Evolutionary conservation across 2,113 vertebrate species (phyloP), one percentile per base, ranked within the genome.

Genomic region (Pangasianodon hypophthalmus): DNA sequence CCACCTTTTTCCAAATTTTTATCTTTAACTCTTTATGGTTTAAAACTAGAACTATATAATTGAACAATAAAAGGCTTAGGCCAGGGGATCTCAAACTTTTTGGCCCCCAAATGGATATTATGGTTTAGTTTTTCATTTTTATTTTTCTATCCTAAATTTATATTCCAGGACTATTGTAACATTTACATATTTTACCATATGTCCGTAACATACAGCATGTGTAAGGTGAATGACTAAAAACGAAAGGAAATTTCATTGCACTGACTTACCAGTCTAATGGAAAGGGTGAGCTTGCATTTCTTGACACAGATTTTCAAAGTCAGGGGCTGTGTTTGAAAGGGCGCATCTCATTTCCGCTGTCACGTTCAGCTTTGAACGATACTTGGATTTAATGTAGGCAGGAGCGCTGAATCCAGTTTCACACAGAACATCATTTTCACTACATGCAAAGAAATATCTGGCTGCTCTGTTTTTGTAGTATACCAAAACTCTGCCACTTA

Each of bases 291-390:
- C n/a, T 54, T 54, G 79, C 16, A 18, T 81, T 80, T 80, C 26
- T 48, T 81, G 46, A 80, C 77, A 50, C 77, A 29, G 77, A 50
- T 80, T 80, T 80, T 80, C 24, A 80, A 80, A 80, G 77, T 80
- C 77, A 80, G 46, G 44, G 48, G 77, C 4, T 50, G 77, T 50
- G 24, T 81, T 54, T 81, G 29, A 81, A 54, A 81, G 79, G 50
- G 29, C 6, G 48, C 29, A 54, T 81, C 48, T 54, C 16, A 54
- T 81, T 81, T 81, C 79, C 10, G 14, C 79, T 81, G 50, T 81
- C 48, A 81, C 29, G 4, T 54, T 81, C 13, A 29, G 46, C 77
- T 80, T 80, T 80, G 44, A 80, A 80, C 46, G 46, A 26, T 50
- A 50, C 46, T 50, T 50, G 77, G 77, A 80, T 80, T 80, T 50